phyloP scores from a whole-genome alignment of 2,113 vertebrate genomes.

The Heliornis fulica region DNA sequence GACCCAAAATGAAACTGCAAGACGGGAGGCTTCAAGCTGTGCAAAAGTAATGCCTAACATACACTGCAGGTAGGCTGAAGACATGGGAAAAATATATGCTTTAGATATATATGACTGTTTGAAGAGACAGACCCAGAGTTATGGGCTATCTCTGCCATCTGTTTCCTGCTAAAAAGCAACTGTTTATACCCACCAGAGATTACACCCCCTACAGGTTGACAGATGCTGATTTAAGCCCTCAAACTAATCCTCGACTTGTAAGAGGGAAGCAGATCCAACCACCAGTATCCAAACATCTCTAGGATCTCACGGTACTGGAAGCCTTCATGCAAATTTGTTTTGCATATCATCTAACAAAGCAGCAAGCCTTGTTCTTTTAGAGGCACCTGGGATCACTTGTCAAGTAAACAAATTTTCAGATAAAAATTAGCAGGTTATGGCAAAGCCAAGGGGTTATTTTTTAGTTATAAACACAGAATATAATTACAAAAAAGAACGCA shows the following conservation, averaged over 20 bases:
- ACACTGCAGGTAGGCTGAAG: not conserved
- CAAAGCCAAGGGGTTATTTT: not conserved
- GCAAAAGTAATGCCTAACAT: not conserved
- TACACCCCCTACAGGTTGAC: not conserved
- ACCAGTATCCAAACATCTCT: not conserved
- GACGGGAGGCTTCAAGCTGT: not conserved
- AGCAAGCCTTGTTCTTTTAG: not conserved
- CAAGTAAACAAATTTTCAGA: not conserved
- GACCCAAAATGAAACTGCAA: not conserved
- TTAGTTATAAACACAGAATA: not conserved
- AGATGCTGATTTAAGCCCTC: conserved; percentile 25
- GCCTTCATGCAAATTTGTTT: not conserved
- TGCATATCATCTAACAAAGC: not conserved
- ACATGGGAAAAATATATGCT: not conserved
- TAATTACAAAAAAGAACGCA: not conserved
- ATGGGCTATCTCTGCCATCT: conserved; percentile 14
- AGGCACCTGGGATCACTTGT: not conserved
- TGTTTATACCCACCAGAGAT: not conserved
- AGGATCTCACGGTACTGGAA: not conserved
- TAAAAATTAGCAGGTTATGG: not conserved
- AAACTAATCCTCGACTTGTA: not conserved
- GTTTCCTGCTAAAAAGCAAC: conserved; percentile 19
- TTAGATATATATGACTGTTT: not conserved
- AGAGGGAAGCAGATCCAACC: not conserved
- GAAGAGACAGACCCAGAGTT: not conserved